Conservation (phyloP, 2,113 vertebrate species). For the Alligator mississippiensis region DNA sequence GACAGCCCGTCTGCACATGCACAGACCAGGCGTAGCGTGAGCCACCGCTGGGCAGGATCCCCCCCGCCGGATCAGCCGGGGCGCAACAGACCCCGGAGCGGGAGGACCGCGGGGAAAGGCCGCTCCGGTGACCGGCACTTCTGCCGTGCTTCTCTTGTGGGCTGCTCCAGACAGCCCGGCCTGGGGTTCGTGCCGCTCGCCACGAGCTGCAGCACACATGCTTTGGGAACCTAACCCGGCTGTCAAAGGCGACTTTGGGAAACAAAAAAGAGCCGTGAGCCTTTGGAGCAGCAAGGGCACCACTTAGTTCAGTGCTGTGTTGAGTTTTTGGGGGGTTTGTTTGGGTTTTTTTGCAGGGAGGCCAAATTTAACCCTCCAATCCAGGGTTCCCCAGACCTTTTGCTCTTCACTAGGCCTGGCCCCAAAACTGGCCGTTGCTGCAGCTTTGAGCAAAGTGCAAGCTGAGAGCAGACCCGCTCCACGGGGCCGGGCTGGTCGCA, state of each 20-base stretch:
- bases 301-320: neutral
- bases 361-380: neutral
- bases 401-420: rapidly evolving
- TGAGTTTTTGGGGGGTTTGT: neutral
- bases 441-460: neutral
- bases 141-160: neutral
- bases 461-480: neutral
- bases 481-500: neutral
- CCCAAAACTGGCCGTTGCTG: neutral
- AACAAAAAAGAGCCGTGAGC: slow-evolving; percentile 24
- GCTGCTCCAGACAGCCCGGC: neutral
- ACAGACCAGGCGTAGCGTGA: neutral
- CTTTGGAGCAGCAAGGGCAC: slow-evolving; percentile 51
- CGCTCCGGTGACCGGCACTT: neutral
- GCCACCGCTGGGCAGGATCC: neutral
- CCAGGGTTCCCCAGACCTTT: neutral
- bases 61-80: too few relatives aligned
- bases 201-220: slow-evolving; percentile 52
- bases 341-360: neutral
- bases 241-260: slow-evolving; percentile 52
- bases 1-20: neutral
- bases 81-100: too few relatives aligned
- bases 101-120: neutral
- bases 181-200: slow-evolving; percentile 37
- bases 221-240: slow-evolving; percentile 66